These are phyloP conservation scores for Sebastes trivittatus DNA, from an alignment of 2,797 vertebrate species.

Conservation along the genomic window DNA sequence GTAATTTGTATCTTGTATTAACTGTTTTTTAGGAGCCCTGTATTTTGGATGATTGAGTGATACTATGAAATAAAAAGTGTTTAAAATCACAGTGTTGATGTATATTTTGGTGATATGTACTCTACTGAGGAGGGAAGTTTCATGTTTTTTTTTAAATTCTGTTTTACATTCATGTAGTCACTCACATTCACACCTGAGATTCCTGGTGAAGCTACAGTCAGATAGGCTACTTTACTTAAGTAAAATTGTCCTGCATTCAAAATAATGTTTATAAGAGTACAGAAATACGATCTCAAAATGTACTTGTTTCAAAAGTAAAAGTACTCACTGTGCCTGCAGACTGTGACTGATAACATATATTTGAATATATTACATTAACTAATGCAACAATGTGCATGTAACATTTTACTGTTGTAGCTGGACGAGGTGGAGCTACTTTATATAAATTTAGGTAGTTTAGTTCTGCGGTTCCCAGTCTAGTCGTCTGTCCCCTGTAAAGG, in stretches of 20 bases:
- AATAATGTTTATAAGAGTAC: neutral
- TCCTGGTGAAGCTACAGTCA: neutral
- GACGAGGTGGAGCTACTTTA: neutral
- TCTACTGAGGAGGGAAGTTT: neutral
- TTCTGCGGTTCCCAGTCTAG: neutral
- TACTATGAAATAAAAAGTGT: conserved; percentile 38
- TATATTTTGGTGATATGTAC: neutral
- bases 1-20: conserved; percentile 20
- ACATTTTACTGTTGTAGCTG: neutral
- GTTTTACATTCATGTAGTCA: neutral
- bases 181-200: neutral
- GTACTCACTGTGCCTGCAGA: neutral
- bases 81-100: conserved; percentile 23
- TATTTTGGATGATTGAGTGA: conserved; percentile 49
- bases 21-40: conserved; percentile 11
- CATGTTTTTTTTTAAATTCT: neutral
- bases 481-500: neutral
- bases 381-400: neutral
- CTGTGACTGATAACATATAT: neutral
- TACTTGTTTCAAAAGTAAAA: neutral
- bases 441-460: neutral
- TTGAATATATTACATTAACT: neutral
- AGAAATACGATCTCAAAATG: neutral
- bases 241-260: neutral
- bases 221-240: neutral